phyloP scores from a whole-genome alignment of 1,140 invertebrate species.

The Platyscapa corneri region DNA sequence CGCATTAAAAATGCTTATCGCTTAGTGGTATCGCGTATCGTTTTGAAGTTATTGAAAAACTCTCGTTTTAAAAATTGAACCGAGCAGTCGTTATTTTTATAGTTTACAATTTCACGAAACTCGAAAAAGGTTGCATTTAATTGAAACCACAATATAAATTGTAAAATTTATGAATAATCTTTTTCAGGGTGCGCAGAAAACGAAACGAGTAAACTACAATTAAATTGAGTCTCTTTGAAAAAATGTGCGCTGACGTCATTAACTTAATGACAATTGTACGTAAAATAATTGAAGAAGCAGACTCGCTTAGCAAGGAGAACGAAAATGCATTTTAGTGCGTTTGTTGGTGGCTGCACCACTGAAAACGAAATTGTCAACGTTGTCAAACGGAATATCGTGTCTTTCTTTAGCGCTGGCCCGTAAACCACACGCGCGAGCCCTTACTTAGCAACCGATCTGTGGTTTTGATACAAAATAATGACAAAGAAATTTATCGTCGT shows the following conservation, averaged over 20 bases:
- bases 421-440: conserved; percentile 1
- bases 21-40: no score
- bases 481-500: conserved; percentile 36
- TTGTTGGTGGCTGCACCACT: not conserved
- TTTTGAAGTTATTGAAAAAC: no score
- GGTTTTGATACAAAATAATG: conserved; percentile 26
- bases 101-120: no score
- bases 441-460: conserved; percentile 5
- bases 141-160: not conserved
- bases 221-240: not conserved
- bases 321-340: not conserved
- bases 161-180: not conserved
- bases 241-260: not conserved
- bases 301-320: not conserved
- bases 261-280: not conserved
- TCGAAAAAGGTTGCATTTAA: no score
- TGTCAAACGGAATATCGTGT: not conserved
- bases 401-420: not conserved
- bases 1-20: no score
- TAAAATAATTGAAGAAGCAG: not conserved
- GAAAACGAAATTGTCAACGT: conserved; percentile 19
- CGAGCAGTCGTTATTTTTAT: no score
- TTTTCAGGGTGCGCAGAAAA: not conserved
- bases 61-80: no score
- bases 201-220: not conserved